Evolutionary conservation across 2,113 vertebrate species (phyloP).

Genomic region (Silurus meridionalis): DNA sequence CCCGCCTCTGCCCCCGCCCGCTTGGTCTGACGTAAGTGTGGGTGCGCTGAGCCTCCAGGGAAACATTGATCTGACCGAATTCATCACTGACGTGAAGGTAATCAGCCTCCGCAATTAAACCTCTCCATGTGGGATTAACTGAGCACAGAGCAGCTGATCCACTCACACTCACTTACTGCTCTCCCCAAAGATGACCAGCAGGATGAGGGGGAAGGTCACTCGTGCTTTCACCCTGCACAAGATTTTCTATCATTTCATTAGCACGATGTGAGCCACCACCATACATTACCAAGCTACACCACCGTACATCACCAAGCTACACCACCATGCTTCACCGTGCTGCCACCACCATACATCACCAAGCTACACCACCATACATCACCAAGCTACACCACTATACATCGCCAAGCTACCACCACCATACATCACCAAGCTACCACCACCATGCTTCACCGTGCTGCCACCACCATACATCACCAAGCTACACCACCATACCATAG

Average conservation of each 20-base stretch:
- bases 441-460: no score
- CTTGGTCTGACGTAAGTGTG: constrained; percentile 11
- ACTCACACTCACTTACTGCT: not conserved
- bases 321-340: not conserved
- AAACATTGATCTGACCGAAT: constrained; percentile 35
- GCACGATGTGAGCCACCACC: not conserved
- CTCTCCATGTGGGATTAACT: not conserved
- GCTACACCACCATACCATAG: no score
- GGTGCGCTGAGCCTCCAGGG: constrained; percentile 8
- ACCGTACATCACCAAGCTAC: no score
- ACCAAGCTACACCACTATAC: no score
- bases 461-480: no score
- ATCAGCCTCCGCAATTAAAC: constrained; percentile 25
- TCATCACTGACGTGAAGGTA: constrained; percentile 29
- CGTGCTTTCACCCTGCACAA: not conserved
- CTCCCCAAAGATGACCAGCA: not conserved
- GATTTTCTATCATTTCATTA: not conserved
- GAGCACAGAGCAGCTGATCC: not conserved
- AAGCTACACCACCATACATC: no score
- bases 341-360: no score
- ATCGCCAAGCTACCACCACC: no score
- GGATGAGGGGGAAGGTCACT: not conserved
- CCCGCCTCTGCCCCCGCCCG: not conserved
- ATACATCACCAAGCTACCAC: no score
- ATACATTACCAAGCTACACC: not conserved